Base-by-base conservation (phyloP, 1,140 invertebrate species). In the Lordiphosa stackelbergi region DNA sequence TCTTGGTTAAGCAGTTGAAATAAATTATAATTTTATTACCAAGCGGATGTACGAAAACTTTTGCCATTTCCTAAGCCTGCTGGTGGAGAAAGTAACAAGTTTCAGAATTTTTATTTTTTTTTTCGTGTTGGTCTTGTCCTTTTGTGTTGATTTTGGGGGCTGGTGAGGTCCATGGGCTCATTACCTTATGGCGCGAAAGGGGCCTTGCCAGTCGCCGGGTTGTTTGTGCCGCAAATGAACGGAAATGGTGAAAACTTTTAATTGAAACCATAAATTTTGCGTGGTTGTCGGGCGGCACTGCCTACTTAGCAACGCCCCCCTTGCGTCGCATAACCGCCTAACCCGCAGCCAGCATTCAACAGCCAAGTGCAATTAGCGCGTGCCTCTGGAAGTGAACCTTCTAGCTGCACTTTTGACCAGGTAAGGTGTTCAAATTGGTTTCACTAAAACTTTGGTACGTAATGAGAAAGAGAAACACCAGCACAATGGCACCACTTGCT, bases 231-330 rank as follows among this genome's bases (percentile, higher is more conserved):
- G 22, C 22, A 24, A 81, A 75, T 83, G 77, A 81, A 81, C 75
- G 77, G 75, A 81, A 83, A 81, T 81, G 75, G 75, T 75, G 68
- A 81, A 81, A 81, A 24, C 75, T 81, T 81, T 81, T 81, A 81
- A 81, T 81, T 81, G 75, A 81, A 81, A 81, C 75, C 75, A 81
- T 81, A 81, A 83, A 81, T 81, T 81, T 75, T 69, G 66, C 61
- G 57, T 79, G 66, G 53, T 74, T 79, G 71, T 62, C 68, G 64
- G 53, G 57, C 61, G 66, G 66, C 79, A 78, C 74, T 78, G 55
- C 66, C 66, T 59, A 58, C 60, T 58, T 54, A 59, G 37, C 66
- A 34, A 34, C 36, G 2, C 11, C 38, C 1, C n/a, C 1, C 6
- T 28, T 7, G 5, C 6, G 10, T 6, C 13, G 5, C 42, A 28